A percentile compares a stretch with the other conserved stretches of the same genome.
Conservation (phyloP, 2,888 invertebrate species). For the Aquatica leii region DNA sequence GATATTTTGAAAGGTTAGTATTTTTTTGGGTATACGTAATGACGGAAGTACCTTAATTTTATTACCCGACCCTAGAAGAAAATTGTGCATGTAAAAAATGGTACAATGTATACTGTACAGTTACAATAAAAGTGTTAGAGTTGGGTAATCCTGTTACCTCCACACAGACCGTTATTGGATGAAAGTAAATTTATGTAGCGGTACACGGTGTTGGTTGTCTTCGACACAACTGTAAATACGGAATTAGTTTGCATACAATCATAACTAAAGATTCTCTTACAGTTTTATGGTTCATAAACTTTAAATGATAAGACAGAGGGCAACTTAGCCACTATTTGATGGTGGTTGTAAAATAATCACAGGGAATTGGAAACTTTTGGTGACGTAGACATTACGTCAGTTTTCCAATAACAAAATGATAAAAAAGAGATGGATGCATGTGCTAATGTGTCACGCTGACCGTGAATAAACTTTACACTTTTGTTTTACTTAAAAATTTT, state of each 20-base stretch:
- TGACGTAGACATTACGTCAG: constrained; percentile 33
- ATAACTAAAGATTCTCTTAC: too few relatives aligned
- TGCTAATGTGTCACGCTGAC: constrained; percentile 50
- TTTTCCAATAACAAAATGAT: constrained; percentile 20
- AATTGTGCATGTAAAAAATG: too few relatives aligned
- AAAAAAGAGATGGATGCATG: constrained; percentile 37
- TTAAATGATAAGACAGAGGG: too few relatives aligned
- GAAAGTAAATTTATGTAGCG: constrained; percentile 50
- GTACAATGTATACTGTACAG: constrained; percentile 37
- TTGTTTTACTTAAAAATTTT: constrained; percentile 35
- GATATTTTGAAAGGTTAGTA: constrained; percentile 39
- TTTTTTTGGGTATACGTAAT: too few relatives aligned
- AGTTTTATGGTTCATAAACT: too few relatives aligned
- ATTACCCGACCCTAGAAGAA: too few relatives aligned
- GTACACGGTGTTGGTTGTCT: constrained; percentile 32
- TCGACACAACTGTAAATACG: constrained; percentile 34
- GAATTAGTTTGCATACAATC: constrained; percentile 35
- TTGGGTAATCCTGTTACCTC: constrained; percentile 41
- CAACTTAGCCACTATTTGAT: too few relatives aligned
- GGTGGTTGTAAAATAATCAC: too few relatives aligned
- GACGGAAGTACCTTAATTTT: constrained; percentile 12
- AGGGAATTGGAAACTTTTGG: too few relatives aligned
- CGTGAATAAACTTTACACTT: constrained; percentile 47
- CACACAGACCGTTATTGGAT: constrained; percentile 44
- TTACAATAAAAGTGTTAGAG: constrained; percentile 45